phyloP scores from a whole-genome alignment of 2,888 invertebrate species.

The Taphrorychus bicolor region DNA sequence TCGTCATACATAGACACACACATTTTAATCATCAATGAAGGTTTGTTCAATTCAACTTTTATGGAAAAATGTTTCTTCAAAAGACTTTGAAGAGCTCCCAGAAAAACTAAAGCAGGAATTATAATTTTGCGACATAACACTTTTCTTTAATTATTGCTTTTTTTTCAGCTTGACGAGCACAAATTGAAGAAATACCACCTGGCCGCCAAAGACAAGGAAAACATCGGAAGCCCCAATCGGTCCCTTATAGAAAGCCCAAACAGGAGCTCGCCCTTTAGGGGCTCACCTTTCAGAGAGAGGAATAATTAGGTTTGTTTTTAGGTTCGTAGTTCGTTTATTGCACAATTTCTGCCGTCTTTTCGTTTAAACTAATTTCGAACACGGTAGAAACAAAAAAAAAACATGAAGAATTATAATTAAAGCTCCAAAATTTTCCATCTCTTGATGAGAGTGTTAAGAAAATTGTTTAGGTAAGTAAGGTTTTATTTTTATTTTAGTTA shows the following conservation, averaged over 20 bases:
- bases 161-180: conserved; percentile 50
- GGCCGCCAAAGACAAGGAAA: conserved; percentile 61
- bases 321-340: not conserved
- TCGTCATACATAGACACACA: too few species aligned
- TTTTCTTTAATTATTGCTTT: conserved; percentile 8
- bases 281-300: conserved; percentile 55
- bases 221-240: conserved; percentile 57
- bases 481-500: too few species aligned
- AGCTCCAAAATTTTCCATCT: too few species aligned
- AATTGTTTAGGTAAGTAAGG: too few species aligned
- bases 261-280: conserved; percentile 60
- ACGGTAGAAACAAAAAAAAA: not conserved
- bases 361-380: not conserved
- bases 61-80: too few species aligned
- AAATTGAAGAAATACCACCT: conserved; percentile 54
- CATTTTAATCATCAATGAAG: too few species aligned
- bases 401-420: too few species aligned
- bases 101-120: too few species aligned
- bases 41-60: too few species aligned
- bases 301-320: conserved; percentile 43
- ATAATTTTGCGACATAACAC: too few species aligned
- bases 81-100: too few species aligned
- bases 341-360: not conserved
- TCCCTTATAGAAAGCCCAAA: conserved; percentile 51
- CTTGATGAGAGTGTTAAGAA: too few species aligned